These are phyloP conservation scores for Sthenelais limicola DNA, from an alignment of 2,888 invertebrate species.

Conservation along the genomic window DNA sequence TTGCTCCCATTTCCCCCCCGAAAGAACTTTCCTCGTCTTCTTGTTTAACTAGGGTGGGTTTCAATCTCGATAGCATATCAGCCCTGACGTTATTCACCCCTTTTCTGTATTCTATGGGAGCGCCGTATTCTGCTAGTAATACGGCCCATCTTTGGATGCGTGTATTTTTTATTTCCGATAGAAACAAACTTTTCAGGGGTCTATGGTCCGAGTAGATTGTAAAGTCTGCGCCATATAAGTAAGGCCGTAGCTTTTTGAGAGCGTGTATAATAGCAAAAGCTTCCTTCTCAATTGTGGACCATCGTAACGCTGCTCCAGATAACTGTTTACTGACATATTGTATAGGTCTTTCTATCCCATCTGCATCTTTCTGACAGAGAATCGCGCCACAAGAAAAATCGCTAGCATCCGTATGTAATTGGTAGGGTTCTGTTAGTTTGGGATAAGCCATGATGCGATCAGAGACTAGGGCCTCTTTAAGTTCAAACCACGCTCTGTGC, in stretches of 20 bases:
- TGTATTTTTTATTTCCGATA: conserved; percentile 44
- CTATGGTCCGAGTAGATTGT: conserved; percentile 38
- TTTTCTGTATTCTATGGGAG: conserved; percentile 41
- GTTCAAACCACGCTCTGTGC: conserved; percentile 15
- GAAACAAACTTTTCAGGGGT: conserved; percentile 41
- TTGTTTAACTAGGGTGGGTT: background rate
- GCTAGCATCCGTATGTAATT: conserved; percentile 27
- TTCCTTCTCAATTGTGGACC: conserved; percentile 33
- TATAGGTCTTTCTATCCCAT: conserved; percentile 33
- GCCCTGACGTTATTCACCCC: conserved; percentile 43
- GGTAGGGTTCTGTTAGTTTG: conserved; percentile 2
- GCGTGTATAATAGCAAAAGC: conserved; percentile 33
- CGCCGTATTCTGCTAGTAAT: conserved; percentile 46
- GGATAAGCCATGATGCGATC: conserved; percentile 26
- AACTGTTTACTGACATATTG: conserved; percentile 38
- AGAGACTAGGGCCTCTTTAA: conserved; percentile 20
- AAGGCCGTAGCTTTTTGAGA: conserved; percentile 36
- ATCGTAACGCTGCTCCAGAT: conserved; percentile 2
- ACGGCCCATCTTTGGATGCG: conserved; percentile 47
- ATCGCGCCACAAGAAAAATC: conserved; percentile 20
- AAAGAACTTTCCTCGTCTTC: too few species aligned
- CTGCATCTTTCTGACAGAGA: conserved; percentile 4
- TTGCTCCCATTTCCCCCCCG: background rate
- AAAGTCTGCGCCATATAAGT: conserved; percentile 39
- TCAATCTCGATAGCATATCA: conserved; percentile 38